Evolutionary conservation across 35 echinoderm and acorn worm species (phyloP).

Genomic region (Eucidaris tribuloides): DNA sequence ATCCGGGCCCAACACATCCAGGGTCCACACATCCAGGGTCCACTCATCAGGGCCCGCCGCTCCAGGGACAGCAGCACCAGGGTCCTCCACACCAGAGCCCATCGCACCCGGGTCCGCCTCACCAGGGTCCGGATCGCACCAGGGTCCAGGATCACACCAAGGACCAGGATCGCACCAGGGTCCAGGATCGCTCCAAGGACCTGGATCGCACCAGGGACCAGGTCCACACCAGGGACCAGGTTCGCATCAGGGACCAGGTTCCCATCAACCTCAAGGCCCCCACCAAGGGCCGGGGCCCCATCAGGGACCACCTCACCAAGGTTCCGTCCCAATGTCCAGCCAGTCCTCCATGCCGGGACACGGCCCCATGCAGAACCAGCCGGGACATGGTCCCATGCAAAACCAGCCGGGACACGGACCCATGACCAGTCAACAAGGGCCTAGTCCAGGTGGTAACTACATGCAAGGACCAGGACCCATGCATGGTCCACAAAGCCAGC

Average conservation of each 20-base stretch:
- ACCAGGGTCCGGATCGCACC: neutral
- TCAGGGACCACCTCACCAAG: neutral
- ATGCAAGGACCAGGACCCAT: neutral
- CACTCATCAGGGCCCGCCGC: neutral
- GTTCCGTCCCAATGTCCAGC: constrained; percentile 17
- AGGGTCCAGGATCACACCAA: neutral
- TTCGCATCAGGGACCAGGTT: constrained; percentile 5
- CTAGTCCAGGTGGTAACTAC: constrained; percentile 34
- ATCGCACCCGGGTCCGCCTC: neutral
- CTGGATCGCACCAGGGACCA: neutral
- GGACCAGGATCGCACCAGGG: neutral
- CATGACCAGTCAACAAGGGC: constrained; percentile 53
- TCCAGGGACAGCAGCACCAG: neutral
- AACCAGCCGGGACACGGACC: constrained; percentile 33
- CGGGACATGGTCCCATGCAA: constrained; percentile 33
- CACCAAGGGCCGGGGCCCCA: constrained; percentile 8
- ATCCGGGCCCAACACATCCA: neutral
- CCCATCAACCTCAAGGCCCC: constrained; percentile 37
- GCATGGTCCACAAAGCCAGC: constrained; percentile 35
- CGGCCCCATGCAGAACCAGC: constrained; percentile 60
- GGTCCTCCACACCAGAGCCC: neutral
- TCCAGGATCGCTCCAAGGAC: neutral
- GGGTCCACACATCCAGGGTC: neutral
- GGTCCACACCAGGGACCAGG: constrained; percentile 22
- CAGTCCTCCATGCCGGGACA: constrained; percentile 73